phyloP scores from a whole-genome alignment of 2,113 vertebrate genomes.

The Chrysemys picta region DNA sequence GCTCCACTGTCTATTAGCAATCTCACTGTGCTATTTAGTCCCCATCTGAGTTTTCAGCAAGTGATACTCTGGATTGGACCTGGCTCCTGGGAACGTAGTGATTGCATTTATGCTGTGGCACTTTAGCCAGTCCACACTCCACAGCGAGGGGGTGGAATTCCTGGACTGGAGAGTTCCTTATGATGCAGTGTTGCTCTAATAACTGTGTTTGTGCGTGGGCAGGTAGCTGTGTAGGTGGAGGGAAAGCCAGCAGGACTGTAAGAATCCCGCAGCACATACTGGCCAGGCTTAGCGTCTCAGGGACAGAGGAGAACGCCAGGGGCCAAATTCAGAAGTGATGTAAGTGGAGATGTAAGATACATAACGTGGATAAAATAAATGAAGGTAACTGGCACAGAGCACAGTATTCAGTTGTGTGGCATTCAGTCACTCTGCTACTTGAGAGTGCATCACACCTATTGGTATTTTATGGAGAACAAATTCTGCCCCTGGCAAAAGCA shows the following conservation, averaged over 20 bases:
- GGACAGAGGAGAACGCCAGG: not conserved
- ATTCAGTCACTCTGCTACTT: not conserved
- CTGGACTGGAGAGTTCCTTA: conserved; percentile 23
- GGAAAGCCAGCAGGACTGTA: conserved; percentile 70
- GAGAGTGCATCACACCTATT: not conserved
- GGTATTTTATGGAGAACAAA: not conserved
- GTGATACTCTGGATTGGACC: not conserved
- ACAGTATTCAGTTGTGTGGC: not conserved
- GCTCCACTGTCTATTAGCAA: not conserved
- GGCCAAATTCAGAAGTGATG: not conserved
- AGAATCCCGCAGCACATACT: conserved; percentile 62
- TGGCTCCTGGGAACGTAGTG: not conserved
- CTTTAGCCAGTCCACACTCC: not conserved
- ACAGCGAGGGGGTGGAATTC: conserved; percentile 57
- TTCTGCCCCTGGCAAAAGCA: not conserved
- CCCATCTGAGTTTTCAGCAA: not conserved
- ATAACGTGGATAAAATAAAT: not conserved
- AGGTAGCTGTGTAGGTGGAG: conserved; percentile 64
- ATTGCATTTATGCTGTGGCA: not conserved
- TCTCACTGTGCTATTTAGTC: not conserved
- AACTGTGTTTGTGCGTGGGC: conserved; percentile 44
- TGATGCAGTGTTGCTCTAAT: conserved; percentile 52
- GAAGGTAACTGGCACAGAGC: not conserved
- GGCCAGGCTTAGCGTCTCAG: conserved; percentile 3
- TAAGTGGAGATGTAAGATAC: not conserved